phyloP scores from a whole-genome alignment of 2,113 vertebrate species.

The Pan paniscus region DNA sequence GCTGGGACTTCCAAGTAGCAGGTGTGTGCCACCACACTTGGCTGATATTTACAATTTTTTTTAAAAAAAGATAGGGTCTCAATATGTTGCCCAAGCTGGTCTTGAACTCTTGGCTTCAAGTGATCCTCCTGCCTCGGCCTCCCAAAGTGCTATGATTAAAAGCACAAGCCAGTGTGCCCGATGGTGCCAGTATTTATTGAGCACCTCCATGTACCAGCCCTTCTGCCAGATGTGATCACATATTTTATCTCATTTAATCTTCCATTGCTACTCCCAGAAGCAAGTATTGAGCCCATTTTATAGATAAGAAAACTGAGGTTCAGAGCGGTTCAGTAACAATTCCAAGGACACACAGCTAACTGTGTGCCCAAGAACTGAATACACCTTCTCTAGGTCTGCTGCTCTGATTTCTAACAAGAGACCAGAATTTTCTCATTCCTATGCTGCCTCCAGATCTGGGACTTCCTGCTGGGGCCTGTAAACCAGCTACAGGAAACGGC shows the following conservation, averaged over 20 bases:
- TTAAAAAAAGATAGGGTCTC: too few species aligned
- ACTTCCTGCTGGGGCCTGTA: conserved; percentile 41
- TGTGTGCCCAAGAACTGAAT: background rate
- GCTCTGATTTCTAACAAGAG: background rate
- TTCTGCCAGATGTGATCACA: background rate
- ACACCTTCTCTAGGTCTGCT: background rate
- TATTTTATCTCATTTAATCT: background rate
- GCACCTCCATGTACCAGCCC: background rate
- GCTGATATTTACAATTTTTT: too few species aligned
- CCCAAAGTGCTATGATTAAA: too few species aligned
- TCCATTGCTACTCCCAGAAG: background rate
- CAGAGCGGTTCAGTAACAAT: background rate
- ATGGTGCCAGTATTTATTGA: background rate
- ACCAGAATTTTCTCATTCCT: conserved; percentile 20
- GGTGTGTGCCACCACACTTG: too few species aligned
- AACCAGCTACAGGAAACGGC: background rate
- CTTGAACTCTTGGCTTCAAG: too few species aligned
- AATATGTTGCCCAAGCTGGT: too few species aligned
- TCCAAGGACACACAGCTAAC: background rate
- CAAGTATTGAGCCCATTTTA: background rate
- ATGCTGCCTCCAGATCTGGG: background rate
- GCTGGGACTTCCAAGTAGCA: too few species aligned
- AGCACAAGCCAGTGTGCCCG: too few species aligned
- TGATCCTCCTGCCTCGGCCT: too few species aligned
- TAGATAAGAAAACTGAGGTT: background rate